phyloP scores from a whole-genome alignment of 2,888 invertebrate species.

The Drosophila ezoana region DNA sequence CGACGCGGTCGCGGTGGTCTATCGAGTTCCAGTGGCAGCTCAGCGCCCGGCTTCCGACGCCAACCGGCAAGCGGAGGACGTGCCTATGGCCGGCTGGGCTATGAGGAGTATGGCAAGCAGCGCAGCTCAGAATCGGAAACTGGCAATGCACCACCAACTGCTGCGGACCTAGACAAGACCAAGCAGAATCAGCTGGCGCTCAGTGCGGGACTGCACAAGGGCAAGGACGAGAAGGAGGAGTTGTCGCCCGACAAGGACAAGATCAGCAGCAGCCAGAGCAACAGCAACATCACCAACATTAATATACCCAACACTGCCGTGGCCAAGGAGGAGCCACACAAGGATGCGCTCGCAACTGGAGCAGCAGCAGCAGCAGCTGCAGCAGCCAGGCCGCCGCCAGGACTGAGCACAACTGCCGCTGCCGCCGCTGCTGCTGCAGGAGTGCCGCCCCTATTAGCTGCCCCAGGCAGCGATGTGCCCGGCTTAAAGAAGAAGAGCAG shows the following conservation, averaged over 20 bases:
- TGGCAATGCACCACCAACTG: slow-evolving; percentile 27
- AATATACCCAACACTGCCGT: slow-evolving; percentile 67
- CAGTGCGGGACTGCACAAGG: slow-evolving; percentile 87
- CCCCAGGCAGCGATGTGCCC: slow-evolving; percentile 43
- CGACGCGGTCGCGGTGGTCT: slow-evolving; percentile 90
- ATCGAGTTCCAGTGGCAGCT: slow-evolving; percentile 84
- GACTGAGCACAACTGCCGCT: slow-evolving; percentile 59
- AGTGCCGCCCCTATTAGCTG: slow-evolving; percentile 18
- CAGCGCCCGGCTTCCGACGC: slow-evolving; percentile 82
- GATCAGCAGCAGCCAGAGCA: slow-evolving; percentile 52
- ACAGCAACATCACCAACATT: slow-evolving; percentile 49
- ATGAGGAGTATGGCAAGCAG: slow-evolving; percentile 78
- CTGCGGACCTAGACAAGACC: slow-evolving; percentile 87
- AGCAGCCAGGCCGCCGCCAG: slow-evolving; percentile 62
- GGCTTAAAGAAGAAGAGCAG: slow-evolving; percentile 66
- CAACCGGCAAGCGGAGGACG: slow-evolving; percentile 54
- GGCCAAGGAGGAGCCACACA: slow-evolving; percentile 64
- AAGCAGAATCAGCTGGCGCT: slow-evolving; percentile 89
- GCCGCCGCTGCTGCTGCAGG: slow-evolving; percentile 40
- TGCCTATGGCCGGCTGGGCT: slow-evolving; percentile 73
- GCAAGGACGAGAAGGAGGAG: slow-evolving; percentile 67
- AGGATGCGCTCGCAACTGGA: slow-evolving; percentile 22
- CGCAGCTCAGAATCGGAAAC: slow-evolving; percentile 81
- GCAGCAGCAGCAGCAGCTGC: slow-evolving; percentile 10
- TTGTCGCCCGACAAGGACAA: slow-evolving; percentile 63